A percentile compares a stretch with the other conserved stretches of the same genome.
These are phyloP conservation scores for Tridacna gigas DNA, from an alignment of 2,888 invertebrate species.

Conservation along the genomic window DNA sequence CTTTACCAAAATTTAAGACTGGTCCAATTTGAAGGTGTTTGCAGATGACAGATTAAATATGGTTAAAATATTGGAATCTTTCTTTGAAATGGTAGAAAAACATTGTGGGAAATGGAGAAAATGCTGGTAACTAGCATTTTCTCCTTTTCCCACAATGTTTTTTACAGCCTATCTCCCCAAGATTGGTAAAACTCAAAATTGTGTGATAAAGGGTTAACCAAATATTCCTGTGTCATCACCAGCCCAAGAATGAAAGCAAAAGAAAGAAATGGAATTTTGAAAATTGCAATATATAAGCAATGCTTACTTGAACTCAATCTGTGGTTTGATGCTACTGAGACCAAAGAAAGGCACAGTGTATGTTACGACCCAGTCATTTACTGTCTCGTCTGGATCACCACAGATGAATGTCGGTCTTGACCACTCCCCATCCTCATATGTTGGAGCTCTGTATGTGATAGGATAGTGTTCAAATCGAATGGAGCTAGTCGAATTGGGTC, in stretches of 20 bases:
- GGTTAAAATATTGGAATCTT: too few species aligned
- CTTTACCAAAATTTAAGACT: too few species aligned
- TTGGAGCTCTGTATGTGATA: slow-evolving; percentile 87
- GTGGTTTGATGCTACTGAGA: slow-evolving; percentile 80
- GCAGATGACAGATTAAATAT: slow-evolving; percentile 41
- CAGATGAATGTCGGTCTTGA: slow-evolving; percentile 97
- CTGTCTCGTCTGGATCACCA: slow-evolving; percentile 86
- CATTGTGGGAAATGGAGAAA: not conserved
- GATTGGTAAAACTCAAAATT: too few species aligned
- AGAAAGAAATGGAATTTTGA: too few species aligned
- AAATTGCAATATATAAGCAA: too few species aligned
- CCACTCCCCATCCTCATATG: slow-evolving; percentile 88
- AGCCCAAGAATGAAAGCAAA: too few species aligned
- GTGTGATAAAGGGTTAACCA: too few species aligned
- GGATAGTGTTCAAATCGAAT: slow-evolving; percentile 83
- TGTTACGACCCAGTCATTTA: slow-evolving; percentile 96
- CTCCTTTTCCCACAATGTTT: not conserved
- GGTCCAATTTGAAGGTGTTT: too few species aligned
- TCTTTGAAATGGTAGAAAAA: not conserved
- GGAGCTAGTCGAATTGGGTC: slow-evolving; percentile 86
- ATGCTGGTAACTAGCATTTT: not conserved
- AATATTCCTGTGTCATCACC: too few species aligned
- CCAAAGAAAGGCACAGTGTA: slow-evolving; percentile 98
- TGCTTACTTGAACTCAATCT: slow-evolving; percentile 83
- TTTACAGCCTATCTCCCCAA: too few species aligned